Base-by-base conservation (phyloP, 2,888 invertebrate genomes). In the Chesias legatella region DNA sequence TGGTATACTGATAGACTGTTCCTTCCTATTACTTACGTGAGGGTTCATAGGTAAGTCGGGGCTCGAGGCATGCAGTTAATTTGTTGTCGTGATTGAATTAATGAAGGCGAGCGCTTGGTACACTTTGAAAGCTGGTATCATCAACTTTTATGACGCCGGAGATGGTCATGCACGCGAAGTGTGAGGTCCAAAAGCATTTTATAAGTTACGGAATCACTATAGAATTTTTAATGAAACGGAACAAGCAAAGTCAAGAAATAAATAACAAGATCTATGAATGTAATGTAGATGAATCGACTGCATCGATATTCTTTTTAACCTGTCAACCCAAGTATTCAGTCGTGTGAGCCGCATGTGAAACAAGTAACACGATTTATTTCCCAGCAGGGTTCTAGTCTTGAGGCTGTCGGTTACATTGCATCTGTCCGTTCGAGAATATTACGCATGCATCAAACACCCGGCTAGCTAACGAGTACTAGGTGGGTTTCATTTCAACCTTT, bases 51-150 rank as follows among this genome's bases (percentile, higher is more conserved):
- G 53, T 61, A 62, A 56, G 58, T 59, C 53, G 56, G 51, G 21
- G 54, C 63, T 47, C 51, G 48, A 51, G 58, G 54, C 63, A 60
- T 58, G 60, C 61, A 66, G 67, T 69, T 75, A 71, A 79, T 78
- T 79, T 74, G 73, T 72, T 68, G 71, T 75, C 75, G 70, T 78
- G 77, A 79, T 78, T 77, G 74, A 78, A 77, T 78, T 78, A 78
- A 79, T 71, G 68, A 75, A 75, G 66, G 60, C 61, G 51, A 56
- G 58, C 52, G 60, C 59, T 56, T 48, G 53, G 62, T 56, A 55
- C 63, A 74, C 73, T 74, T 70, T 63, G 63, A 68, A 73, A 73
- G 64, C 63, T 60, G 56, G 53, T 42, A 42, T 43, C 13, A 17
- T 17, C 13, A 17, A 17, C 13, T 17, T 17, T 17, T 6, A 23